Base-by-base conservation (phyloP, 2,797 vertebrate species). In the Falco columbarius region DNA sequence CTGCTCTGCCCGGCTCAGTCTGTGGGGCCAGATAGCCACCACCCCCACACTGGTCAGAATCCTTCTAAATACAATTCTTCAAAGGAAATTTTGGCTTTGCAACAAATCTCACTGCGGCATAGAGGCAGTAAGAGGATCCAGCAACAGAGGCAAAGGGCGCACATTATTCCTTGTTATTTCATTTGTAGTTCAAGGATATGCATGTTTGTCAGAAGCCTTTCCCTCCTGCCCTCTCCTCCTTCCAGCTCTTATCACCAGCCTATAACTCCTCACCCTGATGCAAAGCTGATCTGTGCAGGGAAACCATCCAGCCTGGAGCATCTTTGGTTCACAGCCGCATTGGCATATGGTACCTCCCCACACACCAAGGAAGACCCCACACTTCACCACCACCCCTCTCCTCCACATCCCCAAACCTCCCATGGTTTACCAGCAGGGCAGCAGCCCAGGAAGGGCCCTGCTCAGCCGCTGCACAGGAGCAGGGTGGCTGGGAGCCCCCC, bases 291-390 rank as follows among this genome's bases (percentile, higher is more conserved):
- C 26, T 1, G 1, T 51, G 92, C 54, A 16, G 26, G 58, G 66
- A 56, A 73, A 9, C 16, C 66, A 19, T 10, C 16, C 52, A 17
- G 18, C 51, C 44, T 20, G 2, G 15, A 65, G 52, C 21, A 47
- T 9, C 0, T 36, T 22, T 29, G 4, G 38, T 38, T 80, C 80
- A 74, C n/a, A 90, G 90, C 44, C 87, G 10, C 3, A 2, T 66
- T 34, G 66, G 86, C 62, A 82, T 59, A 30, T n/a, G 55, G 21
- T 67, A 79, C 5, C 40, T 63, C 47, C 59, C 42, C 54, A 30
- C 0, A 0, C 1, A 0, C 14, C 59, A 14, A 32, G 19, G 63
- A 12, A 49, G 27, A 58, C 7, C 46, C 56, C 73, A 62, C 0
- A 0, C 27, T 55, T 23, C 74, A 17, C 12, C 44, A 30, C 2